Conservation (phyloP, 2,797 vertebrate genomes). For the Sparus aurata region DNA sequence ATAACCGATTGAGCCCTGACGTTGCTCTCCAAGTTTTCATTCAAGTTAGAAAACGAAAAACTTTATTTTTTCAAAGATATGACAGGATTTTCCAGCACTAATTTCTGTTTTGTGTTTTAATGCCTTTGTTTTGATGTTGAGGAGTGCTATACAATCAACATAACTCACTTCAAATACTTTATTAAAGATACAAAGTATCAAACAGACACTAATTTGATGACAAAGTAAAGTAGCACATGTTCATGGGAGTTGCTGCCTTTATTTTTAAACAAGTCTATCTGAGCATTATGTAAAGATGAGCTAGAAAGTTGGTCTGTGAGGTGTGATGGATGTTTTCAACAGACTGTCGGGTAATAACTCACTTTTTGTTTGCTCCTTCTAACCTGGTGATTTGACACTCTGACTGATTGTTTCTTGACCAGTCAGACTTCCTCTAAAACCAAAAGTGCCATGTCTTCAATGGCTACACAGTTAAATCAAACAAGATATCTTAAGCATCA, state of each 20-base stretch:
- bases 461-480: background rate
- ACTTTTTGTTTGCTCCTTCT: background rate
- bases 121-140: too few species aligned
- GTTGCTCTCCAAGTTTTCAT: background rate
- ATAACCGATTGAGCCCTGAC: background rate
- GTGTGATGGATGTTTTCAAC: background rate
- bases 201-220: too few species aligned
- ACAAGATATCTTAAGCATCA: background rate
- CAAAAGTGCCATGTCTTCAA: background rate
- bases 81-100: background rate
- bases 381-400: background rate
- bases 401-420: background rate
- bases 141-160: too few species aligned
- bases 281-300: background rate
- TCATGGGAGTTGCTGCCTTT: too few species aligned
- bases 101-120: too few species aligned
- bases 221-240: too few species aligned
- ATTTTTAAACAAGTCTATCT: too few species aligned
- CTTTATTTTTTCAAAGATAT: background rate
- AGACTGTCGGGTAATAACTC: background rate
- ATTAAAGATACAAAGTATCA: background rate
- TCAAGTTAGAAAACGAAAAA: too few species aligned
- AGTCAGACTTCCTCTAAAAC: background rate
- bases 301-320: background rate
- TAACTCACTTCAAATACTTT: background rate